These are phyloP conservation scores for Ichneumoninae sp. DNA, from an alignment of 2,888 invertebrate genomes.

Conservation along the genomic window DNA sequence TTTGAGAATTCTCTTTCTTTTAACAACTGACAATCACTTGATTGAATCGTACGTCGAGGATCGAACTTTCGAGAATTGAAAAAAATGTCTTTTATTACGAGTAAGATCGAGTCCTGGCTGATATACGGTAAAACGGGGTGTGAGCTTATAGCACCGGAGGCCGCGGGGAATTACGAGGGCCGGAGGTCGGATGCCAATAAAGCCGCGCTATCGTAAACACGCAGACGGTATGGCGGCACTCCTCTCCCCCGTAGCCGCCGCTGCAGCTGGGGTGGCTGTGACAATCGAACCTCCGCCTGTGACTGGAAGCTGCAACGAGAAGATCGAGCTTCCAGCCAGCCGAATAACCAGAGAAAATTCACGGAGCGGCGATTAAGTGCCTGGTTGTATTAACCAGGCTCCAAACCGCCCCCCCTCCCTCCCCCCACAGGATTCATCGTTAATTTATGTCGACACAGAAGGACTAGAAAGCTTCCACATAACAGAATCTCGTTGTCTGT, in stretches of 20 bases:
- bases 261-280: neutral
- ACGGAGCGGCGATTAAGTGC: slow-evolving; percentile 12
- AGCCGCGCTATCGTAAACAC: slow-evolving; percentile 58
- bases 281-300: slow-evolving; percentile 20
- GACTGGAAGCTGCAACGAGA: neutral
- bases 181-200: slow-evolving; percentile 55
- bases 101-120: neutral
- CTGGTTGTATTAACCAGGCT: slow-evolving; percentile 19
- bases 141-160: neutral
- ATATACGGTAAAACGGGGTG: neutral
- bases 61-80: neutral
- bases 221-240: slow-evolving; percentile 35
- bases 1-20: neutral
- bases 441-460: slow-evolving; percentile 14
- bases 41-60: neutral
- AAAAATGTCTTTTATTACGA: slow-evolving; percentile 15
- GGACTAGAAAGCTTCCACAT: neutral
- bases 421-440: neutral
- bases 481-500: neutral
- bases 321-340: neutral
- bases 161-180: slow-evolving; percentile 25
- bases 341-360: slow-evolving; percentile 23
- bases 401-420: neutral
- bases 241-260: neutral
- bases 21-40: neutral